phyloP scores from a whole-genome alignment of 2,888 invertebrate genomes.

The Acronicta leporina region DNA sequence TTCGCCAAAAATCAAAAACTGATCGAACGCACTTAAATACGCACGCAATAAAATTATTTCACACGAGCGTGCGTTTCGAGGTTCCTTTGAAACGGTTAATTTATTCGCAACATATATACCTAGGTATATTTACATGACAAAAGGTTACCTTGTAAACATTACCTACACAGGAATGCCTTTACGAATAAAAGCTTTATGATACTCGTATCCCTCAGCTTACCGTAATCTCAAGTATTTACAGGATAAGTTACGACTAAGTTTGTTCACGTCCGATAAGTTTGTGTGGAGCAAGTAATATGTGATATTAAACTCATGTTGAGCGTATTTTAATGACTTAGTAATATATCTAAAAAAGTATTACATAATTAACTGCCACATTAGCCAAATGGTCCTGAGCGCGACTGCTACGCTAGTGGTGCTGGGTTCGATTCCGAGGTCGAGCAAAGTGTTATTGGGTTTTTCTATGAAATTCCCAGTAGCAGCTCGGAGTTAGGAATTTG shows the following conservation, averaged over 20 bases:
- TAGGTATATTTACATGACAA: constrained; percentile 66
- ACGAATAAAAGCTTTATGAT: constrained; percentile 55
- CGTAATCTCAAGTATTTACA: constrained; percentile 61
- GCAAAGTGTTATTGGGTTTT: too few relatives aligned
- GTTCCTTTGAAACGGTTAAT: constrained; percentile 62
- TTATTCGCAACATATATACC: constrained; percentile 51
- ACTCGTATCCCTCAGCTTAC: constrained; percentile 53
- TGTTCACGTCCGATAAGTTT: constrained; percentile 34
- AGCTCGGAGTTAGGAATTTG: too few relatives aligned
- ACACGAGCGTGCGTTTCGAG: constrained; percentile 40
- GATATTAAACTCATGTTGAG: constrained; percentile 5
- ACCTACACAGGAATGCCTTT: constrained; percentile 66
- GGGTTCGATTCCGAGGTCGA: too few relatives aligned
- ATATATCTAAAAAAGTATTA: background rate
- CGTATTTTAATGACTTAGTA: constrained; percentile 3
- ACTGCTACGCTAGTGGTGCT: too few relatives aligned
- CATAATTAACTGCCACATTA: too few relatives aligned
- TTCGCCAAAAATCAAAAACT: constrained; percentile 8
- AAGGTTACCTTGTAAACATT: constrained; percentile 66
- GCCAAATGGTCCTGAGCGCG: too few relatives aligned
- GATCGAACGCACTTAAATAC: constrained; percentile 21
- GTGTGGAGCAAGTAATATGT: constrained; percentile 18
- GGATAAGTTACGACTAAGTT: constrained; percentile 46
- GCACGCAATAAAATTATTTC: constrained; percentile 38
- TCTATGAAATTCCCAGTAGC: too few relatives aligned